phyloP scores from a whole-genome alignment of 2,888 invertebrate species.

The Philhelius pedissequus region DNA sequence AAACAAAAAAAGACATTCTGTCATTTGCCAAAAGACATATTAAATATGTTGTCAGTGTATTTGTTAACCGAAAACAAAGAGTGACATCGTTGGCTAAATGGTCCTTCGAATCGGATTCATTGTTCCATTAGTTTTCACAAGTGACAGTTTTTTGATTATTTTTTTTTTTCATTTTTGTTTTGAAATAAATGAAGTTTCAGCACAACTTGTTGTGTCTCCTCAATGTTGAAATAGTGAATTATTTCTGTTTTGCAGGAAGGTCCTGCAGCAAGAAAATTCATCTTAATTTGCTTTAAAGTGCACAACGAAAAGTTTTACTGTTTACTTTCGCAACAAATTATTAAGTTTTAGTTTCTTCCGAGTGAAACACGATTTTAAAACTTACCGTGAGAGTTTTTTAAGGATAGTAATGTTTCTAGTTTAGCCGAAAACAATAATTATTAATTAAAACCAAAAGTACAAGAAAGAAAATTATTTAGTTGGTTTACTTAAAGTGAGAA shows the following conservation, averaged over 20 bases:
- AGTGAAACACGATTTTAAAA: slow-evolving; percentile 6
- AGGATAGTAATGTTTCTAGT: background rate
- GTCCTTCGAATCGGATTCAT: slow-evolving; percentile 9
- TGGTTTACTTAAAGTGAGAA: background rate
- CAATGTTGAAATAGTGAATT: background rate
- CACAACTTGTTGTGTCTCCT: slow-evolving; percentile 5
- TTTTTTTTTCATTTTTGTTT: background rate
- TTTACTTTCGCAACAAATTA: slow-evolving; percentile 9
- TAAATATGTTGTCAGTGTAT: slow-evolving; percentile 20
- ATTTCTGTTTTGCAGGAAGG: background rate
- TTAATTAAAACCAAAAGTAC: background rate
- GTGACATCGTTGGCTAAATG: slow-evolving; percentile 14
- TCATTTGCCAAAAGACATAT: slow-evolving; percentile 11
- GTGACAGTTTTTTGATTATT: background rate
- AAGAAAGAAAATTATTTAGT: background rate
- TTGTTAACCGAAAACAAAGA: slow-evolving; percentile 1
- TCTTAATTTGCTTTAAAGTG: slow-evolving; percentile 40
- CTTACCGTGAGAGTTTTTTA: background rate
- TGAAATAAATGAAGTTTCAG: background rate
- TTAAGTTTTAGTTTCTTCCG: slow-evolving; percentile 21
- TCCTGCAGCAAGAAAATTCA: background rate
- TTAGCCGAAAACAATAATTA: background rate
- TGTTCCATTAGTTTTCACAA: background rate
- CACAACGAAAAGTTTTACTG: slow-evolving; percentile 17
- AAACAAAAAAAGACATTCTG: slow-evolving; percentile 6